These are phyloP conservation scores for Ommatoiulus sabulosus DNA, from an alignment of 2,888 invertebrate species.

Conservation along the genomic window DNA sequence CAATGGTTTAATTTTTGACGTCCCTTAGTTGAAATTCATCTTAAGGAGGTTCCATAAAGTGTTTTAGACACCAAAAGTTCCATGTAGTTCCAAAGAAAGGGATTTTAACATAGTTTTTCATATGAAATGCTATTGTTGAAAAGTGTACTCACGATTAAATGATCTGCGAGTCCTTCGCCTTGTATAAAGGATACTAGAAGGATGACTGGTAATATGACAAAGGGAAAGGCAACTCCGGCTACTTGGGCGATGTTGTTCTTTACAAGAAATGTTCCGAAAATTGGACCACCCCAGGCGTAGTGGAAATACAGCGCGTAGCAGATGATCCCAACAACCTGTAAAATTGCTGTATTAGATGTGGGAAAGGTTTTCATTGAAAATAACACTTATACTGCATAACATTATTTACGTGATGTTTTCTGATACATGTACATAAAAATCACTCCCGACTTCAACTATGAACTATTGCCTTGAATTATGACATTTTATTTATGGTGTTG, in stretches of 20 bases:
- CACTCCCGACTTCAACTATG: too few relatives aligned
- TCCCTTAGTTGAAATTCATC: not conserved
- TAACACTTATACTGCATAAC: too few relatives aligned
- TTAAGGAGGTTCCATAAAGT: too few relatives aligned
- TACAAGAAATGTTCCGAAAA: not conserved
- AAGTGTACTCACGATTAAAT: slow-evolving; percentile 35
- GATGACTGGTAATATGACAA: slow-evolving; percentile 51
- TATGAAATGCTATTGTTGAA: not conserved
- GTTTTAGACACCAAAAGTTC: too few relatives aligned
- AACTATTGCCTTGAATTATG: too few relatives aligned
- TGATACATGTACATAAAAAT: too few relatives aligned
- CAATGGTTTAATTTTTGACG: too few relatives aligned
- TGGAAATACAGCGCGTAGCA: slow-evolving; percentile 44
- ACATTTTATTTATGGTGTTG: too few relatives aligned
- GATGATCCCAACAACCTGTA: slow-evolving; percentile 12
- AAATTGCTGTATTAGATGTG: too few relatives aligned
- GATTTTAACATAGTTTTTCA: not conserved
- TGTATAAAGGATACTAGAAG: not conserved
- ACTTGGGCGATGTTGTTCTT: not conserved
- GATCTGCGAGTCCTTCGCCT: slow-evolving; percentile 47
- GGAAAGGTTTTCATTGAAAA: too few relatives aligned
- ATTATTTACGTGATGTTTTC: too few relatives aligned
- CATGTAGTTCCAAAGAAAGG: too few relatives aligned
- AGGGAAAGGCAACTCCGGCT: slow-evolving; percentile 50
- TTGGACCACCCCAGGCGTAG: not conserved